Evolutionary conservation across 2,888 invertebrate genomes (phyloP), one percentile per base, ranked within the genome.

Genomic region (Oxystoma pomonae): DNA sequence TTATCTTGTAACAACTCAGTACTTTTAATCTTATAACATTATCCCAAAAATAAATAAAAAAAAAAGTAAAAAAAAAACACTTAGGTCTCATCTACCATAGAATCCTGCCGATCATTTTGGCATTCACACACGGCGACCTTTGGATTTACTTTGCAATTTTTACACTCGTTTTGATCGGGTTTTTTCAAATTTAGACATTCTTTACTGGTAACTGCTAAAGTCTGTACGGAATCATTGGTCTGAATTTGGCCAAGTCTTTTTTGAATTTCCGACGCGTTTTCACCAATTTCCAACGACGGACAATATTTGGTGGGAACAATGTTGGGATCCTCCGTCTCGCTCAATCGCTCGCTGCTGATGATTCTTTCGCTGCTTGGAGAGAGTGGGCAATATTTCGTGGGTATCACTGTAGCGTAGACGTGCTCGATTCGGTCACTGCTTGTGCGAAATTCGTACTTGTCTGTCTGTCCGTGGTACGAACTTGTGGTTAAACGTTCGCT

Each of bases 401-500:
- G 35, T 3, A 35, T 35, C 5, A 35, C 35, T 57, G 71, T 72
- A 16, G 74, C 74, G 62, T 74, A 74, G 22, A 74, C 73, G 61
- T 75, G 74, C 51, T 73, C 71, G 35, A 71, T 66, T 55, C 71
- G 67, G 62, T 60, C 59, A 20, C 66, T 64, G 22, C 64, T 65
- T 58, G 64, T 59, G 53, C 68, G 73, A 65, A 73, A 69, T 67
- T 73, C 74, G 60, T 71, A 73, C 58, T 72, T 74, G 58, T 71
- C 72, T 67, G 71, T 49, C 69, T 68, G 61, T 66, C 72, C 57
- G 75, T 72, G 66, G 72, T 68, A 59, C 65, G 64, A 64, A 55
- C 68, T 68, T 2, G 76, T 73, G 12, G 78, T 75, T 1, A 74
- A 74, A 22, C 80, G 66, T 67, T 81, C 80, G 68, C 79, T 79